Evolutionary conservation across 2,888 invertebrate genomes (phyloP), one percentile per base, ranked within the genome.

Genomic region (Autographa pulchrina): DNA sequence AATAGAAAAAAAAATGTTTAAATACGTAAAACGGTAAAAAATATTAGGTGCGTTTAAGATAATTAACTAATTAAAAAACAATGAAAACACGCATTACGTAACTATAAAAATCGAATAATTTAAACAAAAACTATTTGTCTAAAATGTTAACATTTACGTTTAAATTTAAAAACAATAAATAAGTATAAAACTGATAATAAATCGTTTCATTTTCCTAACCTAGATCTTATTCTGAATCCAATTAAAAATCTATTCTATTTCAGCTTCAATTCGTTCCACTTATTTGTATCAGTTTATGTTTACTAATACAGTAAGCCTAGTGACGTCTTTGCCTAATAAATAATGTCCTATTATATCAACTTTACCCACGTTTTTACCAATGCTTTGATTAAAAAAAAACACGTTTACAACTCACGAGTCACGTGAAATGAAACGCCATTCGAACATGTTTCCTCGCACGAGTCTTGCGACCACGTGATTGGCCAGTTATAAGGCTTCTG

Each of bases 381-480:
- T 77, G 69, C 59, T 69, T 71, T 14, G 35, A 73, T 59, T 67
- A 65, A 59, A 60, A 63, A 70, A 20, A 7, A n/a, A 52, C 25
- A 58, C 20, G 5, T 32, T 16, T 75, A 75, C 80, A 75, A 77
- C 69, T 68, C 38, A n/a, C 0, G 16, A 31, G 13, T 79, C 83
- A 83, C 84, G 83, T 82, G 81, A 63, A 73, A 43, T n/a, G 62
- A 63, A 81, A 77, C 65, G 74, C 69, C 58, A 58, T 61, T 43
- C n/a, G 61, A 56, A 62, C 73, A 68, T 61, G 68, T 70, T 71
- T 68, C 38, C n/a, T 20, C 38, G 62, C 78, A 80, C 79, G 82
- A 13, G 78, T 59, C 43, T 64, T 41, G 41, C 7, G 61, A 61
- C 65, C 73, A 79, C 82, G 81, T 79, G 81, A 60, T 59, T 18